A percentile compares a stretch with the other conserved stretches of the same genome.
Conservation (phyloP, 2,888 invertebrate genomes). For the Spisula subtruncata region DNA sequence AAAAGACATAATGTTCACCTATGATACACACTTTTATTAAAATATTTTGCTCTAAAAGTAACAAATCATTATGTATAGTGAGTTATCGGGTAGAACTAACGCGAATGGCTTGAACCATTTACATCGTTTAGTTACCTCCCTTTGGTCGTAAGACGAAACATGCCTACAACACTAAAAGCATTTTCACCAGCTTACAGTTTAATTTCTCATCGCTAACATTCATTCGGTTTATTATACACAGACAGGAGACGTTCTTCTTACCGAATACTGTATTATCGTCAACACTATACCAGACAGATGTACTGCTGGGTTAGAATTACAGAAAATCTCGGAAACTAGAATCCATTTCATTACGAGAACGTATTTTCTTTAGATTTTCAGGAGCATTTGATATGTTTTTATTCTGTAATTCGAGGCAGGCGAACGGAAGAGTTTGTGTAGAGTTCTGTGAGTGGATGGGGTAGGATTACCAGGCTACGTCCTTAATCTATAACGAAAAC, state of each 20-base stretch:
- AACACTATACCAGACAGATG: slow-evolving; percentile 4
- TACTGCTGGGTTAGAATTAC: not conserved
- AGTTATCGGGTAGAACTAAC: too few relatives aligned
- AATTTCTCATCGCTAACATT: not conserved
- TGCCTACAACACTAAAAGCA: too few relatives aligned
- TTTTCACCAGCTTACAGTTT: too few relatives aligned
- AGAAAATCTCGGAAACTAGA: slow-evolving; percentile 3
- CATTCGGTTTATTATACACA: not conserved
- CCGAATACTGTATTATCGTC: not conserved
- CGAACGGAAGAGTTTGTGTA: slow-evolving; percentile 45
- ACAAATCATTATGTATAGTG: too few relatives aligned
- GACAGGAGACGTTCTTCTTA: not conserved
- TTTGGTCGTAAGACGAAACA: too few relatives aligned
- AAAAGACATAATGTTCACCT: too few relatives aligned
- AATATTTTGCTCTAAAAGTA: too few relatives aligned
- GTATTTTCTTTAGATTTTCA: slow-evolving; percentile 42
- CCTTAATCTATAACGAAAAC: slow-evolving; percentile 64
- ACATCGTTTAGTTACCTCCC: too few relatives aligned
- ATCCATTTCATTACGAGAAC: slow-evolving; percentile 28
- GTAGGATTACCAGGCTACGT: slow-evolving; percentile 39
- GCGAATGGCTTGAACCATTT: too few relatives aligned
- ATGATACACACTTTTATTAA: too few relatives aligned
- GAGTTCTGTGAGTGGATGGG: slow-evolving; percentile 25
- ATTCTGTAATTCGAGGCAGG: slow-evolving; percentile 39
- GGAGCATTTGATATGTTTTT: slow-evolving; percentile 48